Conservation (phyloP, 64 coral and sea anemone species). For the Actinia equina region DNA sequence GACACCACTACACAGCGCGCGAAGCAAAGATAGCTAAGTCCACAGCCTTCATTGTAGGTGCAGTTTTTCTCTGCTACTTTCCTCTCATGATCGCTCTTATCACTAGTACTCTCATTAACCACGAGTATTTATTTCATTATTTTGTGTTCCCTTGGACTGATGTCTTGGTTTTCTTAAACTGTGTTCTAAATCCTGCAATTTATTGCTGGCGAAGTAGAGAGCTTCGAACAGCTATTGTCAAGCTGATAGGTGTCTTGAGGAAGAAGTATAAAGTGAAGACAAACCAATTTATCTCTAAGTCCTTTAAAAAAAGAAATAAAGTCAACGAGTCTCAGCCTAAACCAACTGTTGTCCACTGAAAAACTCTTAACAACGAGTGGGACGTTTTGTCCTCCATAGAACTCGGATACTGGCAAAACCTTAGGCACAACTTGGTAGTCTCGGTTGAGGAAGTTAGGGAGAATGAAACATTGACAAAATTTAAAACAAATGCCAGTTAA, state of each 20-base stretch:
- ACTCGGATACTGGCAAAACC: too few species aligned
- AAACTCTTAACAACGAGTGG: too few species aligned
- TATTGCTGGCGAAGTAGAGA: constrained; percentile 51
- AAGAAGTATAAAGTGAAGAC: neutral
- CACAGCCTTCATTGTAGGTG: constrained; percentile 42
- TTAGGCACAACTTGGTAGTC: too few species aligned
- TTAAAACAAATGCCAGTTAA: too few species aligned
- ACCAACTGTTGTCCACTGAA: too few species aligned
- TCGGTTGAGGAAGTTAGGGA: too few species aligned
- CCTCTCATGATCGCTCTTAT: constrained; percentile 23
- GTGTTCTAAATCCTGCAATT: constrained; percentile 43
- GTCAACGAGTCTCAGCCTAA: too few species aligned
- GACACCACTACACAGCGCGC: neutral
- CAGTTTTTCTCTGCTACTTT: constrained; percentile 36
- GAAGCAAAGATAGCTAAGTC: constrained; percentile 41
- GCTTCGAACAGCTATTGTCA: constrained; percentile 3
- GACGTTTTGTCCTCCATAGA: too few species aligned
- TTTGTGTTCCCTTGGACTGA: constrained; percentile 48
- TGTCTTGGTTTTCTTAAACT: constrained; percentile 39
- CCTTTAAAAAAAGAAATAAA: neutral
- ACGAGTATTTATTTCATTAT: constrained; percentile 36
- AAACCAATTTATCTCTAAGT: neutral
- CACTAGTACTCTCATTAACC: constrained; percentile 13
- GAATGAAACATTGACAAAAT: too few species aligned
- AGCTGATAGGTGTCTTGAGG: neutral